Evolutionary conservation across 1,140 invertebrate genomes (phyloP).

Genomic region (Propsilocerus akamusi): DNA sequence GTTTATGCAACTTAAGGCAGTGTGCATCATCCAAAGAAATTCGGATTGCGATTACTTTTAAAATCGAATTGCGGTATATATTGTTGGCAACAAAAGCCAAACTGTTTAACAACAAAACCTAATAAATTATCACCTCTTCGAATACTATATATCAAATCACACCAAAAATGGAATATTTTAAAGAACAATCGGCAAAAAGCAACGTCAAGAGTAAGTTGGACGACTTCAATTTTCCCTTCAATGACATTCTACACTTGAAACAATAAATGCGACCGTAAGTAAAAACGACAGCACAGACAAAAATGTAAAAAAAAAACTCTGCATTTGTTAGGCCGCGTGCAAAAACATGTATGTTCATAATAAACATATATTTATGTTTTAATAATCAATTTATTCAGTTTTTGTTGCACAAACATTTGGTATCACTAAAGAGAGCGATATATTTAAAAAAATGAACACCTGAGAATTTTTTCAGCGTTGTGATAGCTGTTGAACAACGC

Average conservation of each 20-base stretch:
- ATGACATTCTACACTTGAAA: neutral
- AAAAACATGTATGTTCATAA: neutral
- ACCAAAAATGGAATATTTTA: conserved; percentile 1
- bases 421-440: no score
- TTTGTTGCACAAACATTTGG: neutral
- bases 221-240: neutral
- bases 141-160: neutral
- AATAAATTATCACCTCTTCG: conserved; percentile 2
- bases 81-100: no score
- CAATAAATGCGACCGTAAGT: neutral
- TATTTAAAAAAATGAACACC: neutral
- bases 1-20: no score
- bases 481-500: no score
- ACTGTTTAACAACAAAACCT: neutral
- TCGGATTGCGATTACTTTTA: no score
- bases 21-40: no score
- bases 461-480: neutral
- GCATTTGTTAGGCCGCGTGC: no score
- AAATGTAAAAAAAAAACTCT: no score
- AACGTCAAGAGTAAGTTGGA: no score
- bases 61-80: no score
- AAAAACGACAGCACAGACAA: no score
- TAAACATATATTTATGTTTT: conserved; percentile 2
- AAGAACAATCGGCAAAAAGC: no score
- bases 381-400: conserved; percentile 4